Evolutionary conservation across 2,797 vertebrate genomes (phyloP), one percentile per base, ranked within the genome.

Genomic region (Pachyuromys duprasi): DNA sequence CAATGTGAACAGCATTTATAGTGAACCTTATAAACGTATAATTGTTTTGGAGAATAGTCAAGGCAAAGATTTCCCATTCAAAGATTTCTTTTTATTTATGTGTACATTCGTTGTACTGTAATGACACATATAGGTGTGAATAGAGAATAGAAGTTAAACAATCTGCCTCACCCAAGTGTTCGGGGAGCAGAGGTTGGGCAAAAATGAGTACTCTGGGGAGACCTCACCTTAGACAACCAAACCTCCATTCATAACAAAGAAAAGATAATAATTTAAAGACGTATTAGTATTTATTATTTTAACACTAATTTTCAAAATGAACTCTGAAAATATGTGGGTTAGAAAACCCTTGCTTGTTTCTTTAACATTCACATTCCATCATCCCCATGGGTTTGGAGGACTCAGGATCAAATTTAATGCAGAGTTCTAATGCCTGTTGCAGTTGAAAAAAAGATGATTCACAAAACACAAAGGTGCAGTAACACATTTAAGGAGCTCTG

Each of bases 361-460:
- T 89, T 83, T 95, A 22, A 75, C 62, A 79, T 8, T 83, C 31
- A 13, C 57, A 88, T 95, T 80, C 55, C 2, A 78, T 62, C 86
- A 81, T 14, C 74, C 31, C 13, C 9, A 90, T 75, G 63, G 49
- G 55, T 65, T 89, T 93, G 20, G 63, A 49, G 31, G 2, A 79
- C 28, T 90, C 22, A 33, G 90, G 53, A 87, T 95, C 72, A 81
- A 6, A 65, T 57, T 87, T 92, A 93, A 65, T 65, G 57, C 62
- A 88, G 69, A 9, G 65, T 84, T 97, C 55, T 88, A 92, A 88
- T 81, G n/a, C 18, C 8, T 93, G 24, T 91, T 83, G 63, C 6
- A 81, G 74, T 57, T 88, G 84, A 81, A 75, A 83, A 75, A 83
- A 80, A 76, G 76, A 67, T 39, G 55, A 78, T 84, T 97, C 81